Evolutionary conservation across 2,888 invertebrate species (phyloP).

Genomic region (Zaprionus bogoriensis): DNA sequence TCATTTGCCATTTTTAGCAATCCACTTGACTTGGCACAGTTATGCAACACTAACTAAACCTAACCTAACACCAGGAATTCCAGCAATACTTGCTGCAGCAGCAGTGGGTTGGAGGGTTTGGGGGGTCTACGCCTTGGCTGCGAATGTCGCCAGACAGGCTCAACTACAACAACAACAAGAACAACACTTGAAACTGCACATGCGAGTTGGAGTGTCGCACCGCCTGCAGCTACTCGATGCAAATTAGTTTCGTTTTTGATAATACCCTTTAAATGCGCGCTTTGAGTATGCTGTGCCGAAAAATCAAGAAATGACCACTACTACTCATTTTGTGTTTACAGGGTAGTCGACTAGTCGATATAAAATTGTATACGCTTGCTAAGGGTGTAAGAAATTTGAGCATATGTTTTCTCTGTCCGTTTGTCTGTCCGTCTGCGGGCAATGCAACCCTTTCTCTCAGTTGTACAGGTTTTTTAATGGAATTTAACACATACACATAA

Average conservation of each 20-base stretch:
- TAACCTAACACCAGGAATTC: conserved; percentile 51
- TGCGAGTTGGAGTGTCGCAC: background rate
- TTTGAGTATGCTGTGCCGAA: background rate
- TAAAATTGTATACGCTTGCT: too few species aligned
- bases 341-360: too few species aligned
- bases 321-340: too few species aligned
- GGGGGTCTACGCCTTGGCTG: too few species aligned
- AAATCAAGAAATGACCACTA: too few species aligned
- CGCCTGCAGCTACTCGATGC: background rate
- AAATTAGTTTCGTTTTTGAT: conserved; percentile 4
- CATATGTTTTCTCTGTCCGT: too few species aligned
- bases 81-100: conserved; percentile 28
- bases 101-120: conserved; percentile 46
- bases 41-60: conserved; percentile 62
- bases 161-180: conserved; percentile 5
- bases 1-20: conserved; percentile 73
- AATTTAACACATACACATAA: too few species aligned
- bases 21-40: conserved; percentile 66
- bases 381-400: too few species aligned
- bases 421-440: too few species aligned
- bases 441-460: too few species aligned
- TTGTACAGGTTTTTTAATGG: too few species aligned
- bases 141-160: conserved; percentile 64
- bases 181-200: background rate
- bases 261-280: conserved; percentile 19